Evolutionary conservation across 1,140 invertebrate genomes (phyloP), one percentile per base, ranked within the genome.

Genomic region (Drosophila auraria): DNA sequence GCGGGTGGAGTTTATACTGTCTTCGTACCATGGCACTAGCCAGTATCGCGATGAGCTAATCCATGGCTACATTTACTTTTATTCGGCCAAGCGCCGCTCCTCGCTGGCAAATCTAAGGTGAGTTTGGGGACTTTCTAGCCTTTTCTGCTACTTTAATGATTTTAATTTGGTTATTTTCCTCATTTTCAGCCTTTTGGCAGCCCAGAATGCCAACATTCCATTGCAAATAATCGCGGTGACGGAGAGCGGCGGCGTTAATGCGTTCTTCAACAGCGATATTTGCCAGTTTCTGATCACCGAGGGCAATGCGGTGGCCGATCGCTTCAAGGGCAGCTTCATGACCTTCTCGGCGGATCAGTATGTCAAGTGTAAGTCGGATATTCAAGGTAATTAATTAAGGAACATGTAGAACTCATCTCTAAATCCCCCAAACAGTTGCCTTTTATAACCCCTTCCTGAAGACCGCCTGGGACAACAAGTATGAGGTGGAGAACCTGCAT

Each of bases 391-490:
- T 33, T 23, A n/a, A 36, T 23, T 12, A 3, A 54, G 0, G 15
- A 17, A 60, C 2, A 36, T 23, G 8, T 40, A 45, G 8, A 12
- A 33, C 44, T 62, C 42, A 17, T 40, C 17, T 15, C 5, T 5
- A 69, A 30, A 45, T 7, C 74, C 9, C n/a, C 0, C 58, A 0
- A 20, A 49, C 93, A 98, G 97, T 97, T 89, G 97, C 97, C 45
- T 98, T 98, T 93, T 99, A 98, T 93, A 98, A 97, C 51, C 98
- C 97, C 57, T 99, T 99, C 94, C 98, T 99, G 93, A 98, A 98
- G 93, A 97, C 98, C 93, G 97, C 98, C 15, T 98, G 97, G 97
- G 97, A 98, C 84, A 97, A 98, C 82, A 98, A 99, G 83, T 97
- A 97, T 38, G 97, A 98, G 94, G 98, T 98, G 63, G 98, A 99